phyloP scores from a whole-genome alignment of 1,140 invertebrate genomes.

The Tetragnatha versicolor region DNA sequence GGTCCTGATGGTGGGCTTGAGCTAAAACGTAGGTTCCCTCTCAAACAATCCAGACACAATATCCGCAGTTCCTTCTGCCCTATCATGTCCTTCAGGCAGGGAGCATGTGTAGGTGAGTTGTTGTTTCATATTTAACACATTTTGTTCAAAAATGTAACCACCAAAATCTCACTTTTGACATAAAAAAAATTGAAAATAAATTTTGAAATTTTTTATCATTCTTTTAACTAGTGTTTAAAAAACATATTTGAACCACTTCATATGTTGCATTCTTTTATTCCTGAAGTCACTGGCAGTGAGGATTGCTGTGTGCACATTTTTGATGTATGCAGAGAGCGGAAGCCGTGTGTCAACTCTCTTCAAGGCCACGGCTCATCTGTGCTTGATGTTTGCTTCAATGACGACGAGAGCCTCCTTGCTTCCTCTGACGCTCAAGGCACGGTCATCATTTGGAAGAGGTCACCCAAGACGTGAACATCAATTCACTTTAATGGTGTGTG shows the following conservation, averaged over 20 bases:
- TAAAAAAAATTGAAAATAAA: background rate
- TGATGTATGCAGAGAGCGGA: conserved; percentile 75
- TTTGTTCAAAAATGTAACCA: too few relatives aligned
- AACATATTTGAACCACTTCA: background rate
- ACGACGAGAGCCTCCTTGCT: conserved; percentile 86
- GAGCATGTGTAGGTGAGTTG: conserved; percentile 77
- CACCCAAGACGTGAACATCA: too few relatives aligned
- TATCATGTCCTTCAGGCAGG: conserved; percentile 80
- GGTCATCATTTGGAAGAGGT: conserved; percentile 84
- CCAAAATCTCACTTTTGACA: too few relatives aligned
- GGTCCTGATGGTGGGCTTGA: conserved; percentile 73
- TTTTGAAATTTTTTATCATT: conserved; percentile 3
- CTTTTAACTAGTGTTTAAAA: background rate
- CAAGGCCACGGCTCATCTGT: conserved; percentile 84
- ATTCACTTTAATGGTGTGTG: too few relatives aligned
- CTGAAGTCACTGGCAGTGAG: conserved; percentile 79
- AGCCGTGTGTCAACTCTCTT: conserved; percentile 79
- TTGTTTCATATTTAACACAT: too few relatives aligned
- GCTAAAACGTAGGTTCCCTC: conserved; percentile 73
- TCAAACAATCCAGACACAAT: conserved; percentile 70
- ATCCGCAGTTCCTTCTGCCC: conserved; percentile 74
- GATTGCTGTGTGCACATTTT: conserved; percentile 86
- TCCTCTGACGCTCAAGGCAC: conserved; percentile 83
- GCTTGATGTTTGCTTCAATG: conserved; percentile 85
- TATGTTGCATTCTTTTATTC: background rate